These are phyloP conservation scores for Nomada flava DNA, from an alignment of 2,888 invertebrate genomes.

Conservation along the genomic window DNA sequence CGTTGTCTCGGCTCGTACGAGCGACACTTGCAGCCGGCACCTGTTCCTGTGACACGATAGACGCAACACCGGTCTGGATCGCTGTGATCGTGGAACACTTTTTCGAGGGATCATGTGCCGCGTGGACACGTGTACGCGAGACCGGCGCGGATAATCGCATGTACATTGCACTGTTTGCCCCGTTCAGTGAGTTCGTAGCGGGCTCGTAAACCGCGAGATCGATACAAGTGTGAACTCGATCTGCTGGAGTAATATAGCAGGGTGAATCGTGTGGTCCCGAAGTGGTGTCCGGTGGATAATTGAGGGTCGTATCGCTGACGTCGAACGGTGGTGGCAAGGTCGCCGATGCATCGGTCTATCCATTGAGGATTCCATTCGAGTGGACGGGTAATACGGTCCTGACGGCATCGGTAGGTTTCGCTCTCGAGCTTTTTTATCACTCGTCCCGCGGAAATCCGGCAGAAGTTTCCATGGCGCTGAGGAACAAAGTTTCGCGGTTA, in stretches of 20 bases:
- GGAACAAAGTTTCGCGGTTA: conserved; percentile 2
- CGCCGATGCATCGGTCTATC: conserved; percentile 23
- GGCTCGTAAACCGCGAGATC: neutral
- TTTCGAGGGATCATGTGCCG: conserved; percentile 55
- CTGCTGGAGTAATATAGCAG: neutral
- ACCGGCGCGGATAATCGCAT: conserved; percentile 36
- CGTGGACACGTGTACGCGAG: conserved; percentile 59
- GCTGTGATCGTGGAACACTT: neutral
- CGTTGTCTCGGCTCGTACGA: too few relatives aligned
- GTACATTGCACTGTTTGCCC: neutral
- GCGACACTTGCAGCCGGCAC: too few relatives aligned
- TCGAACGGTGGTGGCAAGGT: conserved; percentile 18
- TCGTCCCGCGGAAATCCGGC: conserved; percentile 64
- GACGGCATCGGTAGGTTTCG: conserved; percentile 45
- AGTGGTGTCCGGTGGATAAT: conserved; percentile 1
- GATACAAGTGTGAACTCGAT: neutral
- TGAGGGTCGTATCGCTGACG: neutral
- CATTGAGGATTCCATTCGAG: conserved; percentile 9
- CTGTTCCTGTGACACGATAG: neutral
- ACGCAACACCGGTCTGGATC: neutral
- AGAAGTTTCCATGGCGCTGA: conserved; percentile 20
- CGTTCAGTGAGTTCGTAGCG: neutral
- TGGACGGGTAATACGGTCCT: conserved; percentile 52
- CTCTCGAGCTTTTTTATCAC: conserved; percentile 44
- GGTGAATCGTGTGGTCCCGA: neutral